phyloP scores from a whole-genome alignment of 2,888 invertebrate species.

The Azorinus chamasolen region DNA sequence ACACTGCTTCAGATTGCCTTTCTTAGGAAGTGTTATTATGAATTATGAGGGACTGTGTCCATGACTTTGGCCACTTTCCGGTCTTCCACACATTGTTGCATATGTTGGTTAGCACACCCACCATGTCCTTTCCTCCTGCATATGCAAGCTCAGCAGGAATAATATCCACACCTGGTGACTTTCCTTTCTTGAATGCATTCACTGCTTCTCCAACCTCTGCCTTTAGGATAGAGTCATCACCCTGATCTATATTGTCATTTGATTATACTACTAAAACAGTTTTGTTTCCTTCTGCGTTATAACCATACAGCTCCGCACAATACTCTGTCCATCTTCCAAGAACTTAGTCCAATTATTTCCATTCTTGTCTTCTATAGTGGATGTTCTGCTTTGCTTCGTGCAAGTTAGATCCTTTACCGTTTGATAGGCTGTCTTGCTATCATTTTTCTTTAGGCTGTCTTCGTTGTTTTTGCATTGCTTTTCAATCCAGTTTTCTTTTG shows the following conservation, averaged over 20 bases:
- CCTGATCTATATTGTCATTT: too few relatives aligned
- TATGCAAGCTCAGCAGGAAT: too few relatives aligned
- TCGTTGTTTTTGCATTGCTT: constrained; percentile 17
- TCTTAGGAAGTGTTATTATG: constrained; percentile 16
- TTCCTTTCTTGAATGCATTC: too few relatives aligned
- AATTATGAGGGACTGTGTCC: background rate
- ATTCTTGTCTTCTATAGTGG: constrained; percentile 35
- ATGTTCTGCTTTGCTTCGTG: constrained; percentile 32
- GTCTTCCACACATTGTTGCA: background rate
- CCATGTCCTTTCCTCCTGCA: constrained; percentile 16
- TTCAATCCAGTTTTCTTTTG: background rate
- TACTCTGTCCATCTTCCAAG: too few relatives aligned
- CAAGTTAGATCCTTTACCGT: constrained; percentile 1
- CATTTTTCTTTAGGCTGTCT: constrained; percentile 21
- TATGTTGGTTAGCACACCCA: background rate
- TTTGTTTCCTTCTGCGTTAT: too few relatives aligned
- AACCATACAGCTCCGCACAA: too few relatives aligned
- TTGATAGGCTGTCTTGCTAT: too few relatives aligned
- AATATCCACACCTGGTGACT: too few relatives aligned
- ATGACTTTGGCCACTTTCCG: background rate
- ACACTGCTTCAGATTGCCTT: constrained; percentile 44
- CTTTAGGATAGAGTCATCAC: too few relatives aligned
- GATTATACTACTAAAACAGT: too few relatives aligned
- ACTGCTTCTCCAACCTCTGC: too few relatives aligned
- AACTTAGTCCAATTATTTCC: constrained; percentile 38